A percentile compares a stretch with the other conserved stretches of the same genome.
Conservation (phyloP, 2,888 invertebrate genomes). For the Leptopterna dolabrata region DNA sequence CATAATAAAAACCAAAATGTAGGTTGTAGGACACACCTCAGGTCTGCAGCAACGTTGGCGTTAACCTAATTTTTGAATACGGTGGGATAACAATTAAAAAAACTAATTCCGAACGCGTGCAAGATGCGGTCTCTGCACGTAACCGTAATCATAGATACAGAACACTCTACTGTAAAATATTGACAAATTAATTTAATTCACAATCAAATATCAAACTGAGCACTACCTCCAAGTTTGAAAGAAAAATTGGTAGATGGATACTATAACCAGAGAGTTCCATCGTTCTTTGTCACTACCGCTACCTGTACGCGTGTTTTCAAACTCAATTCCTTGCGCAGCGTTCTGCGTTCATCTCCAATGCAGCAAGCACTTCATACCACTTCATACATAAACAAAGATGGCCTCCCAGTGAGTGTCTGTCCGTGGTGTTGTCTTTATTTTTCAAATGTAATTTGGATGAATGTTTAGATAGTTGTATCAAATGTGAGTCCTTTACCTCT, state of each 20-base stretch:
- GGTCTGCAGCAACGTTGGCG: not conserved
- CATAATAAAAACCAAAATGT: not conserved
- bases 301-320: not conserved
- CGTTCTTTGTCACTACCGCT: too few relatives aligned
- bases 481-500: not conserved
- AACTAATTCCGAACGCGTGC: too few relatives aligned
- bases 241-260: too few relatives aligned
- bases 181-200: too few relatives aligned
- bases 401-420: constrained; percentile 13
- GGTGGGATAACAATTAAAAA: too few relatives aligned
- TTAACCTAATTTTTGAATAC: not conserved
- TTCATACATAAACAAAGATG: constrained; percentile 38
- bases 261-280: not conserved
- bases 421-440: not conserved
- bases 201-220: too few relatives aligned
- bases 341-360: not conserved
- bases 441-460: not conserved
- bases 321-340: not conserved
- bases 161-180: too few relatives aligned
- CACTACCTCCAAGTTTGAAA: too few relatives aligned
- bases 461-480: not conserved
- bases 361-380: too few relatives aligned
- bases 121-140: too few relatives aligned
- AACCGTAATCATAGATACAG: too few relatives aligned
- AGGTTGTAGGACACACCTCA: not conserved